Conservation (phyloP, 2,888 invertebrate genomes). For the Drosophila acutilabella region DNA sequence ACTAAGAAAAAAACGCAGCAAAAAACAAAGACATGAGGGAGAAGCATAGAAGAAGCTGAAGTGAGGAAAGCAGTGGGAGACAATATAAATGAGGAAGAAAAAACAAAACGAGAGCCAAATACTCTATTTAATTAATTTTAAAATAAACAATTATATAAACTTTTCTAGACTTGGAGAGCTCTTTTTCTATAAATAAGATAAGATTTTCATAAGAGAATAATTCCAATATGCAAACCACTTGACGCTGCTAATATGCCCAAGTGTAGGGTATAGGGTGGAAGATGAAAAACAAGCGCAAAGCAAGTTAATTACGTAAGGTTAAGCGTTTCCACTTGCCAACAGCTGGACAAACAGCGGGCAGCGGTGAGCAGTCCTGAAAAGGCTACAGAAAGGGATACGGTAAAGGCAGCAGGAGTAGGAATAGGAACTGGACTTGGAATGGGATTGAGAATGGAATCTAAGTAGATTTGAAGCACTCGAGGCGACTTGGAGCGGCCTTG, state of each 20-base stretch:
- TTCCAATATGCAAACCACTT: background rate
- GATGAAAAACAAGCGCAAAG: constrained; percentile 35
- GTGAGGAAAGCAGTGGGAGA: background rate
- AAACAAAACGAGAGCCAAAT: background rate
- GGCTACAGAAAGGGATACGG: background rate
- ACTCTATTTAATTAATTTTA: constrained; percentile 6
- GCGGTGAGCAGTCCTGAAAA: background rate
- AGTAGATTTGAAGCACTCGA: constrained; percentile 74
- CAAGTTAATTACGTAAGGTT: constrained; percentile 77
- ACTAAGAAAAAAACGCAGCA: constrained; percentile 44
- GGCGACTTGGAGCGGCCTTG: constrained; percentile 51
- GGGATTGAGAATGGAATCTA: constrained; percentile 32
- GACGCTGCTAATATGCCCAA: background rate
- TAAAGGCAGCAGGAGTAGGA: background rate
- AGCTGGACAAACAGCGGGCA: background rate
- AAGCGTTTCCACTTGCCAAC: constrained; percentile 39
- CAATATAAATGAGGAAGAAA: background rate
- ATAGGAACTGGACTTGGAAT: background rate
- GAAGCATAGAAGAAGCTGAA: background rate
- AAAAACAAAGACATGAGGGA: constrained; percentile 25
- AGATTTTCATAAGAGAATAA: background rate
- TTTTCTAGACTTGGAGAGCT: too few species aligned
- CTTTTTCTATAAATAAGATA: too few species aligned
- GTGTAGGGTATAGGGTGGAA: background rate
- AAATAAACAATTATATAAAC: too few species aligned